Evolutionary conservation across 1,140 invertebrate genomes (phyloP), one percentile per base, ranked within the genome.

Genomic region (Daktulosphaira vitifoliae): DNA sequence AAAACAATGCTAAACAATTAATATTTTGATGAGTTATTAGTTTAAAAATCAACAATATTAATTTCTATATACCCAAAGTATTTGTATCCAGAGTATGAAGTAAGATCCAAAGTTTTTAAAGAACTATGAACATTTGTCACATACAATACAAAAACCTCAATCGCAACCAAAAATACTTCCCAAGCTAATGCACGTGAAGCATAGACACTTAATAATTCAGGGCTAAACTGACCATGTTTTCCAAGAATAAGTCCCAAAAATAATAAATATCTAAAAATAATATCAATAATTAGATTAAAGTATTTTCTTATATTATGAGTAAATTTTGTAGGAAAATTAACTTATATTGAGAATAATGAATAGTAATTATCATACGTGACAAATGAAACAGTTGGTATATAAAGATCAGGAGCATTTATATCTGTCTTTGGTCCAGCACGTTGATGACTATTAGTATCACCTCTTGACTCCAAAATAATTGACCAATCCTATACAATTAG

Each of bases 371-470:
- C 42, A 16, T 62, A 62, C 56, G 56, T 62, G 20, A 62, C 25
- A 46, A 62, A 62, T n/a, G 42, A 8, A 15, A 62, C 42, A 20
- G 56, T 62, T 20, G 56, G 56, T 48, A 62, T 62, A n/a, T 62
- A 62, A 1, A 62, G 9, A 48, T 62, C 56, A 15, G 56, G 56
- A 9, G 56, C 42, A 46, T 62, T 62, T 2, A 62, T 3, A 48
- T 62, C 42, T 18, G 25, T 20, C 38, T 48, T 62, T 13, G 56
- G 25, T 15, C 16, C 44, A 11, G 42, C 25, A 8, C 42, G 25
- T 44, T 16, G 38, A 26, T 38, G 38, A 16, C 26, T 39, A 4
- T 9, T 33, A 46, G 44, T 22, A 15, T 50, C 20, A 0, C 22
- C 25, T 1, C 23, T 33, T 26, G 42, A 13, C 46, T 62, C 56